These are phyloP conservation scores for Prietella phreatophila DNA, from an alignment of 2,113 vertebrate species.

Conservation along the genomic window DNA sequence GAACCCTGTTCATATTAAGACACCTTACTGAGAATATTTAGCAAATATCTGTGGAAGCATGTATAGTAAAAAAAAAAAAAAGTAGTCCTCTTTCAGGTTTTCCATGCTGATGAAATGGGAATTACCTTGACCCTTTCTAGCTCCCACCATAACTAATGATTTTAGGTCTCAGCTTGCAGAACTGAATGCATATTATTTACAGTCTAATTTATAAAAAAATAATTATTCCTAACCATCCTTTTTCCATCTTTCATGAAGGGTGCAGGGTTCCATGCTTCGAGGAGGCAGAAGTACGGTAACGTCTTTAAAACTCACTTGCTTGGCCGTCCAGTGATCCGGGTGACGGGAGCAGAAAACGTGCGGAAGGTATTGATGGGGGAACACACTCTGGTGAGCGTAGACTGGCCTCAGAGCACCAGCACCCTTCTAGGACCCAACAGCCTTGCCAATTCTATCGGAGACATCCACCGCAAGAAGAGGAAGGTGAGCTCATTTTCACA, in stretches of 20 bases:
- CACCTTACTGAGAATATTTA: not conserved
- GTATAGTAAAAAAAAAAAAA: not conserved
- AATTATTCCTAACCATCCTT: not conserved
- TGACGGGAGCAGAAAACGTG: conserved; percentile 92
- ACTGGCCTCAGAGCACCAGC: conserved; percentile 94
- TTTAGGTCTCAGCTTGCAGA: not conserved
- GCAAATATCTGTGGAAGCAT: not conserved
- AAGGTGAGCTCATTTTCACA: conserved; percentile 74
- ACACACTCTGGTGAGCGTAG: conserved; percentile 90
- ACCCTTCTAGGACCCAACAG: conserved; percentile 91
- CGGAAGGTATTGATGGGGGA: conserved; percentile 95
- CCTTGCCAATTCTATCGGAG: conserved; percentile 93
- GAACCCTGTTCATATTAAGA: not conserved
- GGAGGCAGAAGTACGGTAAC: conserved; percentile 86
- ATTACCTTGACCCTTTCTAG: not conserved
- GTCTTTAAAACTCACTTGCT: conserved; percentile 97
- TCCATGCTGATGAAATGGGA: not conserved
- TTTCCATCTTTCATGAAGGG: conserved; percentile 67
- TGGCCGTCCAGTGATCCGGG: conserved; percentile 89
- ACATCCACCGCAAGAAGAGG: conserved; percentile 91
- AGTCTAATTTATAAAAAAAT: not conserved
- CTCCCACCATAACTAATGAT: not conserved
- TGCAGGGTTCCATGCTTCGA: conserved; percentile 78
- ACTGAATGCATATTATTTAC: not conserved
- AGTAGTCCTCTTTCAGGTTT: not conserved